Evolutionary conservation across 2,113 vertebrate genomes (phyloP).

Genomic region (Balaeniceps rex): DNA sequence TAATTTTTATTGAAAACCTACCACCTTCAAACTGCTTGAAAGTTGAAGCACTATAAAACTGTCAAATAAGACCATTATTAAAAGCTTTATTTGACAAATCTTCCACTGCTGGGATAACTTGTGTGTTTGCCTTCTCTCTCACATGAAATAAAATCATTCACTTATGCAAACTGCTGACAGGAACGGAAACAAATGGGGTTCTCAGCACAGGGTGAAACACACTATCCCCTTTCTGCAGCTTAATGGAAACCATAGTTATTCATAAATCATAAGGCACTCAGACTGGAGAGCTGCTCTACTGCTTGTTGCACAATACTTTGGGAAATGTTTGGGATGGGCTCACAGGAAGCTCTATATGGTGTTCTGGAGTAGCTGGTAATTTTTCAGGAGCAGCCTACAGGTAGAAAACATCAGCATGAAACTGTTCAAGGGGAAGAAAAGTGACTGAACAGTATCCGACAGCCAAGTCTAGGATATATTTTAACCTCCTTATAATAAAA

Average conservation of each 20-base stretch:
- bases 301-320: neutral
- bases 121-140: conserved; percentile 69
- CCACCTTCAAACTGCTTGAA: conserved; percentile 75
- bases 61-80: conserved; percentile 79
- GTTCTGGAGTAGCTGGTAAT: neutral
- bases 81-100: conserved; percentile 81
- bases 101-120: conserved; percentile 71
- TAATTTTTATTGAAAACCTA: conserved; percentile 83
- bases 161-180: conserved; percentile 78
- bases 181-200: conserved; percentile 75
- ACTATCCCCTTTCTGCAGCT: conserved; percentile 53
- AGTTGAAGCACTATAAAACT: conserved; percentile 78
- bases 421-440: neutral
- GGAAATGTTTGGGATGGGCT: neutral
- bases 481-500: neutral
- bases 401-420: neutral
- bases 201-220: conserved; percentile 60
- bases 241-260: conserved; percentile 54
- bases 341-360: neutral
- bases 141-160: conserved; percentile 78
- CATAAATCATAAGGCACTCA: conserved; percentile 61
- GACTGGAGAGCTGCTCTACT: neutral
- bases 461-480: neutral
- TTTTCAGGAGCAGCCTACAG: neutral
- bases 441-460: neutral